Base-by-base conservation (phyloP, 2,113 vertebrate genomes). In the Garra rufa region DNA sequence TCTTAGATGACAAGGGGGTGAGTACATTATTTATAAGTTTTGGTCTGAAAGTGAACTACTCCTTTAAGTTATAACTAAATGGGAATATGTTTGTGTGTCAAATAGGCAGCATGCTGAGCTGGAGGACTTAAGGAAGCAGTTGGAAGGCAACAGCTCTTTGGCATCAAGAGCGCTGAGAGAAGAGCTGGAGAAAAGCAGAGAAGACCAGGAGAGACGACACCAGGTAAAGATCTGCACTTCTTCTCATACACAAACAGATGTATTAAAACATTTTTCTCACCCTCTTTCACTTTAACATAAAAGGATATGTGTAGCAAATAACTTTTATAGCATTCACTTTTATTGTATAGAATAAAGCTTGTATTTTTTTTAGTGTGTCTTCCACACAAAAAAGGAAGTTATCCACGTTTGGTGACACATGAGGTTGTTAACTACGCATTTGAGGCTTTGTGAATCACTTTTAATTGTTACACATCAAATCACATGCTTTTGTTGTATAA, bases 121-220 rank as follows among this genome's bases (percentile, higher is more conserved):
- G 83, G 97, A 99, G 65, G 96, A 97, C 4, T 92, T 98, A 81
- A 91, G 95, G 79, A 92, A 6, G 85, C 97, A 97, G 92, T 88
- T 99, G 93, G 96, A 98, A 88, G 95, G 95, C n/a, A 97, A 94
- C 91, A 96, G 93, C 85, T 92, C 91, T 0, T 89, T 96, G 0
- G 90, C 96, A 4, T 93, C 89, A 63, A 91, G 93, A n/a, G 91
- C 94, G 0, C 92, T 99, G 81, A 92, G 94, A 83, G 96, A 97
- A 0, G 96, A 99, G 89, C 94, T 96, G 1, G 90, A 97, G n/a
- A 97, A 94, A 90, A 94, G 88, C 83, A 86, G 94, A 34, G 96
- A 97, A 87, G 97, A 98, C 86, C 97, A 96, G 91, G 97, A 98
- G 84, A 91, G 92, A 77, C 87, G 95, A 14, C 97, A 99, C 88